Base-by-base conservation (phyloP, 2,888 invertebrate species). In the Autographa gamma region DNA sequence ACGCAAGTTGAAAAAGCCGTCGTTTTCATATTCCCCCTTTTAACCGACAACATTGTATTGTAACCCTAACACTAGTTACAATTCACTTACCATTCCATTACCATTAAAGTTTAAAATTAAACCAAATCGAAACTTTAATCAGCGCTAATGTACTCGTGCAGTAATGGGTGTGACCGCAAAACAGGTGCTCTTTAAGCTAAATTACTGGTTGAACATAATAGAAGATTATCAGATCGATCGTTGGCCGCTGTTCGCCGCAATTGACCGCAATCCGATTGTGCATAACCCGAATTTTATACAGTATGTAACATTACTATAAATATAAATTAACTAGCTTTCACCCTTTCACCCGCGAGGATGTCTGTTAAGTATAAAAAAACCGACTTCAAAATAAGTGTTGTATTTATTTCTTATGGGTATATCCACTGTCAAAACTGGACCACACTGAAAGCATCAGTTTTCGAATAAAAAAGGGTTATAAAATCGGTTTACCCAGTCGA, bases 141-240 rank as follows among this genome's bases (percentile, higher is more conserved):
- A 65, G 62, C 32, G 54, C 25, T 65, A 64, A 79, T 76, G 66
- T 60, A 8, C 52, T 31, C 14, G n/a, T 2, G 16, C 32, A 0
- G 66, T 80, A 72, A 69, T 76, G 38, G 65, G 63, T 52, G 52
- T 13, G 4, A 80, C 77, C 80, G 3, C 77, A 70, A 31, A 69
- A 62, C 79, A 77, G 74, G 77, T 77, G 66, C 67, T 74, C 60
- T 71, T 77, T 74, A 69, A 71, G 59, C 74, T 59, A 65, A 77
- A 80, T 77, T 66, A 64, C 19, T 43, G 60, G 64, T 74, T 71
- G 66, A 43, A 67, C 74, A 71, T 73, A 70, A 76, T 76, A 66
- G 74, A 71, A 77, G 79, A 71, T 79, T 80, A 80, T 77, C 60
- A 62, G 64, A 66, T 71, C 65, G 19, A 25, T 25, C 43, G 32